A percentile compares a stretch with the other conserved stretches of the same genome.
Conservation (phyloP, 2,888 invertebrate species). For the Pyrrhosoma nymphula region DNA sequence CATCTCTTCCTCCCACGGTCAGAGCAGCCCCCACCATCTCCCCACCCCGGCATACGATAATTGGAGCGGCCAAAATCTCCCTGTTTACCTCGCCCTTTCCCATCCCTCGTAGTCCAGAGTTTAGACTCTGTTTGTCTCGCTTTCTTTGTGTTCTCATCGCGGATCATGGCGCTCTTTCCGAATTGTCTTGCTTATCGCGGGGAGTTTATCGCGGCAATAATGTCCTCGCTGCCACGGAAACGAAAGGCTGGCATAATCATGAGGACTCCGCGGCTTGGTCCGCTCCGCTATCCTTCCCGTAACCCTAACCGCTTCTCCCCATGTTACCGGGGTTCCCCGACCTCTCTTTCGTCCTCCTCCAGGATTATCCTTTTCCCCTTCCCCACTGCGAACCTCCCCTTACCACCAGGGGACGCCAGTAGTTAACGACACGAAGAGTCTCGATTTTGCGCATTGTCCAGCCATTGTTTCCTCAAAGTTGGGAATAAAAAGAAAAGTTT, state of each 20-base stretch:
- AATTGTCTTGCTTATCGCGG: neutral
- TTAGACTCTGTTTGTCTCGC: neutral
- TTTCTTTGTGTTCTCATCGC: neutral
- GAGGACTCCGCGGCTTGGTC: neutral
- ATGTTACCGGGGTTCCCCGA: neutral
- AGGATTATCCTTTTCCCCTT: neutral
- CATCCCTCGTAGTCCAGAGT: neutral
- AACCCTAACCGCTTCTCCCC: neutral
- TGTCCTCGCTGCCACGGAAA: neutral
- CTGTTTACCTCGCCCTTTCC: neutral
- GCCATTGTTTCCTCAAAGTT: neutral
- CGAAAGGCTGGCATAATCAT: neutral
- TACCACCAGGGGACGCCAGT: neutral
- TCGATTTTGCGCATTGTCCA: neutral
- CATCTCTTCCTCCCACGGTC: neutral
- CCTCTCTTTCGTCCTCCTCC: neutral
- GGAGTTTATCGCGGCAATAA: neutral
- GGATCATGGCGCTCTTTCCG: constrained; percentile 4
- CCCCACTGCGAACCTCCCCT: neutral
- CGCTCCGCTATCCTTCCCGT: neutral
- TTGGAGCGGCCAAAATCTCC: neutral
- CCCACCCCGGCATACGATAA: neutral
- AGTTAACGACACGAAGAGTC: neutral
- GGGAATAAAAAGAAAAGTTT: neutral
- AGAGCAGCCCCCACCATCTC: neutral